These are phyloP conservation scores for Lateolabrax maculatus DNA, from an alignment of 2,797 vertebrate genomes.

Conservation along the genomic window DNA sequence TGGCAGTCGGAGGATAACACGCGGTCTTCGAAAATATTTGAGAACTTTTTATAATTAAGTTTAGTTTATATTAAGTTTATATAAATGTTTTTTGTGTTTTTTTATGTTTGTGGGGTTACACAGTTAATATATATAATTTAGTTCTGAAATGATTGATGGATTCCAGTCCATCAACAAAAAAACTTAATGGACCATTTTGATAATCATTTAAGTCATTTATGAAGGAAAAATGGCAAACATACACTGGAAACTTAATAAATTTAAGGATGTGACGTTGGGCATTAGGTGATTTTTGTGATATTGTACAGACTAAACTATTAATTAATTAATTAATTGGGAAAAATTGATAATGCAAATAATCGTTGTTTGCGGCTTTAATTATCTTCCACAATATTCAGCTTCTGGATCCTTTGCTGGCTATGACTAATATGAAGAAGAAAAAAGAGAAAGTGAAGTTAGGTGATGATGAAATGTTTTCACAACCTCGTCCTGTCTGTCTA, in stretches of 20 bases:
- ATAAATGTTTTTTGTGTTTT: too few relatives aligned
- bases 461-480: constrained; percentile 33
- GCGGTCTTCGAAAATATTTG: background rate
- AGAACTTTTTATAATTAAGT: background rate
- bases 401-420: background rate
- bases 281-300: background rate
- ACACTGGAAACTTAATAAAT: background rate
- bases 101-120: background rate
- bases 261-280: background rate
- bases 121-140: background rate
- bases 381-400: background rate
- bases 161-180: background rate
- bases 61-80: too few relatives aligned
- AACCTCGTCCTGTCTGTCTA: constrained; percentile 16
- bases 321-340: background rate
- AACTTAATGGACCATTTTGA: background rate
- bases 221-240: background rate
- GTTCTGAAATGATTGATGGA: background rate
- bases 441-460: constrained; percentile 11
- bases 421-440: background rate
- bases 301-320: background rate
- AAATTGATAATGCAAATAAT: too few relatives aligned
- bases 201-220: background rate
- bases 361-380: background rate
- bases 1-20: background rate